A percentile compares a stretch with the other conserved stretches of the same genome.
Conservation (phyloP, 1,140 invertebrate species). For the Thalassaphorura encarpata region DNA sequence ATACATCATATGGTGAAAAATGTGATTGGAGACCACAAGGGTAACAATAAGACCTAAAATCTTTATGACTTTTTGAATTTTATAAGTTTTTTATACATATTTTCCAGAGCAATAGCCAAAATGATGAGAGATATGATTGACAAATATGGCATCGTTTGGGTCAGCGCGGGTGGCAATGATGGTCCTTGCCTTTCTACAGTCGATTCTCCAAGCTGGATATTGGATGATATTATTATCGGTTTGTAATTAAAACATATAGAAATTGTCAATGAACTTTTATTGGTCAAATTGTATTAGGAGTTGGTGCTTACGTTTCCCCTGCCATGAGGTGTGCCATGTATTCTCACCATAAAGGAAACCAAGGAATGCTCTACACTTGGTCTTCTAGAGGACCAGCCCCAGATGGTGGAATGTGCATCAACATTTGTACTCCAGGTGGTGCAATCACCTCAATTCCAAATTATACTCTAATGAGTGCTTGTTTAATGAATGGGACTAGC, state of each 20-base stretch:
- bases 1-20: conserved; percentile 98
- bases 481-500: conserved; percentile 96
- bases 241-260: too few species aligned
- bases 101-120: conserved; percentile 62
- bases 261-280: too few species aligned
- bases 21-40: conserved; percentile 80
- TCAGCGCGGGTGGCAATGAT: conserved; percentile 86
- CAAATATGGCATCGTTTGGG: conserved; percentile 84
- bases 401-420: conserved; percentile 79
- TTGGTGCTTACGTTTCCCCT: conserved; percentile 92
- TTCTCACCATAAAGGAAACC: conserved; percentile 70
- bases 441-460: conserved; percentile 91
- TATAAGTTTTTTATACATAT: conserved; percentile 84
- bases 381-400: conserved; percentile 78
- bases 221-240: conserved; percentile 67
- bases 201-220: conserved; percentile 82
- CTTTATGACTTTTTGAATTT: conserved; percentile 84
- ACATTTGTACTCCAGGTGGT: conserved; percentile 87
- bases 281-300: too few species aligned
- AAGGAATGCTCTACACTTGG: conserved; percentile 87
- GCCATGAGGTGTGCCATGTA: conserved; percentile 97
- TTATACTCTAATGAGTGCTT: conserved; percentile 74
- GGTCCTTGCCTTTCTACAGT: conserved; percentile 87
- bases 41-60: conserved; percentile 60
- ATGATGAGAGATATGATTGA: conserved; percentile 82